Base-by-base conservation (phyloP, 2,113 vertebrate genomes). In the Taurulus bubalis region DNA sequence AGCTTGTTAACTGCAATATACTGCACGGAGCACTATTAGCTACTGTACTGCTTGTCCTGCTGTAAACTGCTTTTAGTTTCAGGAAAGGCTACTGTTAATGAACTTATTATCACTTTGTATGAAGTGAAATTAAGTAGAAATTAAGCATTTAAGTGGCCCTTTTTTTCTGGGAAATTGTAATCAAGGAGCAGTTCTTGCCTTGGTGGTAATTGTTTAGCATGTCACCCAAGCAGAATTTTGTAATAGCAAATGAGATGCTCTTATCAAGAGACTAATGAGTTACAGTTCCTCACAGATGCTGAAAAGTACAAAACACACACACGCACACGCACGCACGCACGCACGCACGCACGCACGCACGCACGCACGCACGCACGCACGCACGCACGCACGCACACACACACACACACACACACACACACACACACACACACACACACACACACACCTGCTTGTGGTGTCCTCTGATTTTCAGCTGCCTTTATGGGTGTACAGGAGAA, bases 1-100 rank as follows among this genome's bases (percentile, higher is more conserved):
- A 36, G 72, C 80, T 76, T 88, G 77, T 88, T 87, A 85, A 69
- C 58, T 53, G 22, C 62, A 74, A 80, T 79, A 62, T 71, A 82
- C 51, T 28, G 65, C 49, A 26, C 63, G 74, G 30, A 45, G 66
- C 51, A 71, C n/a, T 55, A 72, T 81, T 79, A 80, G 34, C 64
- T 38, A 30, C 30, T 60, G 18, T 32, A 32, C 47, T 49, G 32
- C 55, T 62, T 47, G 62, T 77, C 66, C 71, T 66, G 51, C 47
- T 71, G 47, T 51, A 53, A 76, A 77, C 32, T 75, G 65, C 66
- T 67, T 38, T 79, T 78, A 69, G 74, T 82, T 80, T 56, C 45
- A 49, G 8, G 58, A 10, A 65, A 56, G 45, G 53, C 67, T 63
- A 40, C 47, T 74, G 62, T 65, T 74, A 78, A 77, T 78, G 12